These are phyloP conservation scores for Gadopsis bispinosus DNA, from an alignment of 2,797 vertebrate genomes.

Conservation along the genomic window DNA sequence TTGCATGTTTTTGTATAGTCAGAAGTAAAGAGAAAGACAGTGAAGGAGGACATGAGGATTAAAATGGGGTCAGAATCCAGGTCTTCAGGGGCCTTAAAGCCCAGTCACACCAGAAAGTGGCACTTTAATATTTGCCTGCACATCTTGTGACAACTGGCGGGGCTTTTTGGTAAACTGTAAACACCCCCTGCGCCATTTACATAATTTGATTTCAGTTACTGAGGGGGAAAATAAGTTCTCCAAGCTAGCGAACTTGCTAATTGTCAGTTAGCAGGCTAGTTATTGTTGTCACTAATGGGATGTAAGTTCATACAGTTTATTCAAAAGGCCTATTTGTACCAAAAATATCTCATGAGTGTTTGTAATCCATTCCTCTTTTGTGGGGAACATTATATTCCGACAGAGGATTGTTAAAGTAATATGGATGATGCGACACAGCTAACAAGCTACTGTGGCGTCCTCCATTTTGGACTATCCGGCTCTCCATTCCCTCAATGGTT, in stretches of 20 bases:
- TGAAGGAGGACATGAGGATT: conserved; percentile 1
- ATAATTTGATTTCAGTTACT: not conserved
- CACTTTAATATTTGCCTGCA: not conserved
- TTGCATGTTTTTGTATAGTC: conserved; percentile 33
- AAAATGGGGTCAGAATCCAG: not conserved
- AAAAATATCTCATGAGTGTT: too few relatives aligned
- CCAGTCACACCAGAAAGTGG: not conserved
- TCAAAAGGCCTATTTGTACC: not conserved
- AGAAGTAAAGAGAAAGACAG: conserved; percentile 17
- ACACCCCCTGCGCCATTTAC: not conserved
- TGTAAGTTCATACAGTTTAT: not conserved
- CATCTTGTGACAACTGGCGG: not conserved
- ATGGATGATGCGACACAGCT: too few relatives aligned
- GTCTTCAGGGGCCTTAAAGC: not conserved
- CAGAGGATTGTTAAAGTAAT: too few relatives aligned
- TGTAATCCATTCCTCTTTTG: too few relatives aligned
- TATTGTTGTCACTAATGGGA: not conserved
- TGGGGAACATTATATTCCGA: too few relatives aligned
- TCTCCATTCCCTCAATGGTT: not conserved
- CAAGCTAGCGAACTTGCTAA: not conserved
- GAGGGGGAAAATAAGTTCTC: not conserved
- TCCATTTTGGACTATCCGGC: too few relatives aligned
- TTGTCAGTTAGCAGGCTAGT: too few relatives aligned
- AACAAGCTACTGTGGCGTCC: too few relatives aligned
- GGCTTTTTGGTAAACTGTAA: not conserved